Evolutionary conservation across 2,113 vertebrate genomes (phyloP).

Genomic region (Hemiprocne comata): DNA sequence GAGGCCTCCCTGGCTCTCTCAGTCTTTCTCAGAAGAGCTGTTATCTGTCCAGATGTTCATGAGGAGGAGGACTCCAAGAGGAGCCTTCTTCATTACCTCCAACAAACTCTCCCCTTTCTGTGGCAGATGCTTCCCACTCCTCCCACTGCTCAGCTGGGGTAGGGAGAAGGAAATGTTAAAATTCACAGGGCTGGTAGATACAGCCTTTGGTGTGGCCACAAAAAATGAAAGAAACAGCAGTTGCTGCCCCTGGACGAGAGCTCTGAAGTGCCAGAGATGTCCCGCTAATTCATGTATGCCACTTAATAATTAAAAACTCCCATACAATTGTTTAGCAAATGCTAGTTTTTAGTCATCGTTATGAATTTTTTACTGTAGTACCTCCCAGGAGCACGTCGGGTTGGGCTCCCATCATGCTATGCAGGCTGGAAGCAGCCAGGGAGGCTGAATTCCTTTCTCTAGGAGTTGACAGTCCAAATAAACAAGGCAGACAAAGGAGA

Average conservation of each 20-base stretch:
- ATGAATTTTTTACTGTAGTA: slow-evolving; percentile 39
- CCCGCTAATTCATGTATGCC: not conserved
- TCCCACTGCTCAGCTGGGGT: slow-evolving; percentile 44
- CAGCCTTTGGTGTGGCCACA: not conserved
- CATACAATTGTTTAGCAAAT: slow-evolving; percentile 27
- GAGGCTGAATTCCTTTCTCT: slow-evolving; percentile 61
- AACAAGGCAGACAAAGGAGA: slow-evolving; percentile 66
- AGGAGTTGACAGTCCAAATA: slow-evolving; percentile 65
- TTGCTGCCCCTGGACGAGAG: not conserved
- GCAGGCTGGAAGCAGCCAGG: slow-evolving; percentile 33
- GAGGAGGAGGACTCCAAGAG: slow-evolving; percentile 46
- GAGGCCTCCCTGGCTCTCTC: not conserved
- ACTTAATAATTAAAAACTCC: slow-evolving; percentile 33
- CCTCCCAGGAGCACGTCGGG: slow-evolving; percentile 11
- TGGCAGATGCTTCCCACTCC: slow-evolving; percentile 25
- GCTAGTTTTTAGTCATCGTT: not conserved
- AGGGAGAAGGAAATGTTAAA: slow-evolving; percentile 13
- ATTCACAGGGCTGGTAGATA: not conserved
- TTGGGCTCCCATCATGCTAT: not conserved
- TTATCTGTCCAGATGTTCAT: slow-evolving; percentile 56
- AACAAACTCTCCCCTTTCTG: slow-evolving; percentile 28
- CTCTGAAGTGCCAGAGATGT: not conserved
- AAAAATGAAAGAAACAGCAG: not conserved
- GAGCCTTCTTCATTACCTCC: slow-evolving; percentile 35
- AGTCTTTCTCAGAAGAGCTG: not conserved